Conservation (phyloP, 2,888 invertebrate species). For the Lycia hirtaria region DNA sequence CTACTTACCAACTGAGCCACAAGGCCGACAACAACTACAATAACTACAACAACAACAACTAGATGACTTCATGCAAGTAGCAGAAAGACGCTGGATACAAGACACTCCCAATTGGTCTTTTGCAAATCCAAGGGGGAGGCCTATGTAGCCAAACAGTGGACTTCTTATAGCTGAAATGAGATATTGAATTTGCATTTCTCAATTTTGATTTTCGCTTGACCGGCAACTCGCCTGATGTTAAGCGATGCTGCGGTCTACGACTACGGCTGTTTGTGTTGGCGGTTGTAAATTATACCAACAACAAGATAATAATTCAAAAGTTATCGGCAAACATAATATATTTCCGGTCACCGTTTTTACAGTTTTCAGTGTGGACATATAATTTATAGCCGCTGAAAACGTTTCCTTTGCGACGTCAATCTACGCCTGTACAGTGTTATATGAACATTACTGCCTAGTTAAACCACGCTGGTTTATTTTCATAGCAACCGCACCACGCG, state of each 20-base stretch:
- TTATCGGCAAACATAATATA: neutral
- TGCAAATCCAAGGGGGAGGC: no score
- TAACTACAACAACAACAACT: no score
- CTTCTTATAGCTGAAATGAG: no score
- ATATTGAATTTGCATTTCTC: no score
- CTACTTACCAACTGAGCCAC: no score
- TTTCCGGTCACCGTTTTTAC: neutral
- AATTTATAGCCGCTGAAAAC: neutral
- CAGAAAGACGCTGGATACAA: no score
- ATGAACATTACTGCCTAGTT: constrained; percentile 1
- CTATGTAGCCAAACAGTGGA: no score
- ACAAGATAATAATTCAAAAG: neutral
- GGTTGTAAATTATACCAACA: neutral
- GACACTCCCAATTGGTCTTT: no score
- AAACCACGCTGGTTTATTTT: constrained; percentile 5
- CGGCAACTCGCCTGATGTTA: no score
- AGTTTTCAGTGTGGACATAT: neutral
- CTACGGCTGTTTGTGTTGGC: neutral
- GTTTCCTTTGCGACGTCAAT: neutral
- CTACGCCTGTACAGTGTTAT: neutral
- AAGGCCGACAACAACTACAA: no score
- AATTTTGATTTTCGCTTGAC: no score
- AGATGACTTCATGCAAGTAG: no score
- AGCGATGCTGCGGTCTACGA: neutral
- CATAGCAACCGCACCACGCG: neutral